Evolutionary conservation across 2,888 invertebrate genomes (phyloP), one percentile per base, ranked within the genome.

Genomic region (Proisotoma minuta): DNA sequence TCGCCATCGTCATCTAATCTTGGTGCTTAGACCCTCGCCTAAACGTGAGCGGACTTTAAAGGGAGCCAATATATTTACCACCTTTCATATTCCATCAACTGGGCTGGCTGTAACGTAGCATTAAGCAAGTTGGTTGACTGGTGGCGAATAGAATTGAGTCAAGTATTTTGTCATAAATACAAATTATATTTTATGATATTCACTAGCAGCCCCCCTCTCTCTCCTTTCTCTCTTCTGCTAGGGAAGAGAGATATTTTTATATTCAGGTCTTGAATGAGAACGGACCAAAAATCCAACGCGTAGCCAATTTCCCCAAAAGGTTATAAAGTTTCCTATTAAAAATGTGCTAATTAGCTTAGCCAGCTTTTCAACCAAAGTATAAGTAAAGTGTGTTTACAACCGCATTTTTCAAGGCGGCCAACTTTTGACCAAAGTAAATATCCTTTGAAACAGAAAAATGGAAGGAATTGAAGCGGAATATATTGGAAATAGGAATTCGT

Each of bases 151-250:
- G 43, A 43, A 43, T 43, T n/a, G 43, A 43, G 18, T 43, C 43
- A 43, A 43, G 43, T 43, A n/a, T 43, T 43, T 43, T 43, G 43
- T 43, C 43, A 43, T 43, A 43, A 43, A 43, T 43, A 43, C 43
- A 43, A 43, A 43, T 43, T 43, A 43, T 43, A n/a, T 43, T 43
- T 43, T 43, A 43, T 43, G 15, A 43, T 43, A 43, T 43, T 43
- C 43, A 43, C 18, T n/a, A 4, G 18, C 10, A 43, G 5, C 43
- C 10, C 43, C 43, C 4, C n/a, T n/a, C n/a, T n/a, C n/a, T n/a
- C n/a, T n/a, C n/a, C n/a, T n/a, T n/a, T n/a, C n/a, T n/a, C n/a
- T n/a, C n/a, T n/a, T n/a, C n/a, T n/a, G n/a, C n/a, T n/a, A n/a
- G n/a, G n/a, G n/a, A n/a, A n/a, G n/a, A n/a, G n/a, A n/a, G n/a